Base-by-base conservation (phyloP, 2,888 invertebrate genomes). In the Didymodactylos carnosus region DNA sequence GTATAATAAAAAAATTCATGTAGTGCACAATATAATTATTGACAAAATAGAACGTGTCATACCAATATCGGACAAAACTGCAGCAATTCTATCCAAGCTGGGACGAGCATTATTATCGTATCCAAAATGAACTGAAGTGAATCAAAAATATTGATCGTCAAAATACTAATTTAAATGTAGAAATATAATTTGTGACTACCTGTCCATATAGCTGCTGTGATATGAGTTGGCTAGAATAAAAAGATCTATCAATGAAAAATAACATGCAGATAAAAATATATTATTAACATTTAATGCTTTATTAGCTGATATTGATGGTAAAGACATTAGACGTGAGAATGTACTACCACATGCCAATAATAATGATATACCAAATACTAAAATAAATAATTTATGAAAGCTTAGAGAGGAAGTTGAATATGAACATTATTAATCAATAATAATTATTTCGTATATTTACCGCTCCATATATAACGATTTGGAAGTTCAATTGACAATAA, bases 91-190 rank as follows among this genome's bases (percentile, higher is more conserved):
- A 72, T 82, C 81, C 73, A 83, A 77, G 77, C 83, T 83, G 6
- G 83, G 83, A 82, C 83, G 83, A 39, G 83, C 83, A 75, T 79
- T 77, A 77, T 83, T 83, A 75, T 83, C 83, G 77, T 83, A 83
- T 39, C 83, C 83, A 79, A 83, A 83, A 77, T 83, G 83, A 76
- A 80, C 83, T n/a, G n/a, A n/a, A n/a, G n/a, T n/a, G n/a, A n/a
- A n/a, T n/a, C n/a, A n/a, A n/a, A n/a, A n/a, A n/a, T n/a, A n/a
- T n/a, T n/a, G n/a, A n/a, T n/a, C n/a, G n/a, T n/a, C n/a, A n/a
- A n/a, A n/a, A n/a, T n/a, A n/a, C n/a, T n/a, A n/a, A n/a, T n/a
- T n/a, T n/a, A n/a, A n/a, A n/a, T n/a, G n/a, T n/a, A n/a, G n/a
- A n/a, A n/a, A n/a, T n/a, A n/a, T n/a, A n/a, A n/a, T n/a, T n/a